Base-by-base conservation (phyloP, 2,797 vertebrate genomes). In the Spea hammondii region DNA sequence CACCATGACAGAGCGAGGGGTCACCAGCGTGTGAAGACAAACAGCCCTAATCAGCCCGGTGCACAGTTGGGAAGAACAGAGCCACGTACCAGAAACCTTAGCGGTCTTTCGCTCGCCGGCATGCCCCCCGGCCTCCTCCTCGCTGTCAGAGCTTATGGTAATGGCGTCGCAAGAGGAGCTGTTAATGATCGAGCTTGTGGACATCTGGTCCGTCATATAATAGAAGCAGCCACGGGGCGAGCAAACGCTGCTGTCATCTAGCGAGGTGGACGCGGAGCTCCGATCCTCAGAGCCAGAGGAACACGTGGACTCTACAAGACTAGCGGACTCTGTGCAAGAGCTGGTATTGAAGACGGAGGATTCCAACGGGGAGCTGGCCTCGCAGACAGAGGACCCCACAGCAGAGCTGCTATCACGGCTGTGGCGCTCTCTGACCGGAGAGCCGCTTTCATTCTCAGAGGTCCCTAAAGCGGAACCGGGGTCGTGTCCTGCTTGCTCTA, bases 201-300 rank as follows among this genome's bases (percentile, higher is more conserved):
- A 85, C 5, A 75, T 82, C 6, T 49, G 65, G 0, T 86, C 87
- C 4, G 84, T 64, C 3, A 84, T 67, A 73, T 87, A 86, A 79
- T 87, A 89, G 83, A 85, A 87, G 72, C 81, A 86, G 73, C 88
- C 83, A 53, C 84, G 82, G 10, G 69, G 80, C 5, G 81, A 82
- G 76, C 55, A 77, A 7, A 72, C 11, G 71, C 77, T 82, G 83
- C 83, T 78, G 66, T 84, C 82, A 4, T 82, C 64, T 10, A 67
- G 5, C 4, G 51, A 47, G 0, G 59, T 70, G 8, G 48, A n/a
- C 47, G 2, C 1, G 4, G 1, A 12, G 17, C 54, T 14, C 6
- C 5, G 32, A 3, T 5, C 44, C 17, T 68, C 62, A 0, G 73
- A 17, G 17, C 17, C 17, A 17, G 17, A 65, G 57, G 67, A 62